Base-by-base conservation (phyloP, 2,888 invertebrate species). In the Thera obeliscata region DNA sequence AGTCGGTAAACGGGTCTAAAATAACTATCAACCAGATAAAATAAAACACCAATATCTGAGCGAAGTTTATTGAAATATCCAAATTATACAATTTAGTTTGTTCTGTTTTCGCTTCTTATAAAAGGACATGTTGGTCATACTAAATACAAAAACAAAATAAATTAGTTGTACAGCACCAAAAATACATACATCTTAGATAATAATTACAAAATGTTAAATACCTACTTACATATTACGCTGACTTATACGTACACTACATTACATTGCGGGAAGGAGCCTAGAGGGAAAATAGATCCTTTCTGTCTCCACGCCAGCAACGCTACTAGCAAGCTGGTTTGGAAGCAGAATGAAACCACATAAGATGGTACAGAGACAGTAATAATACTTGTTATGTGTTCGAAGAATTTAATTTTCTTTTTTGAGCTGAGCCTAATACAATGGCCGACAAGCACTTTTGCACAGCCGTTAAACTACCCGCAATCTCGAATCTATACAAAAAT, bases 161-260 rank as follows among this genome's bases (percentile, higher is more conserved):
- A 93, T 92, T 92, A 93, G 89, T 91, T 90, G 89, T 88, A 88
- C 91, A 92, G 93, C 92, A 92, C 91, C 93, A 91, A 90, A 71
- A 89, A 91, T 89, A 89, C 88, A 89, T 87, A 89, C 87, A 89
- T 85, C 85, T 22, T 22, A 22, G 22, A 22, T 22, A 22, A 79
- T 86, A 86, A 83, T 84, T 86, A 87, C 83, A 85, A 64, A 72
- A 81, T 81, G 81, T 83, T 82, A 85, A 78, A 82, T 77, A 78
- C 73, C 82, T 84, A 84, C 80, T 81, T 84, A 69, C 76, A 82
- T 75, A 74, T 76, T 78, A 81, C 72, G 74, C 76, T 78, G 81
- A 81, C 76, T 77, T 75, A 74, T 69, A 69, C 61, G 60, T 72
- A 67, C 62, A 61, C 60, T 46, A 46, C 43, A 9, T 46, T 5